phyloP scores from a whole-genome alignment of 2,797 vertebrate species.

The Odontamblyopus rebecca region DNA sequence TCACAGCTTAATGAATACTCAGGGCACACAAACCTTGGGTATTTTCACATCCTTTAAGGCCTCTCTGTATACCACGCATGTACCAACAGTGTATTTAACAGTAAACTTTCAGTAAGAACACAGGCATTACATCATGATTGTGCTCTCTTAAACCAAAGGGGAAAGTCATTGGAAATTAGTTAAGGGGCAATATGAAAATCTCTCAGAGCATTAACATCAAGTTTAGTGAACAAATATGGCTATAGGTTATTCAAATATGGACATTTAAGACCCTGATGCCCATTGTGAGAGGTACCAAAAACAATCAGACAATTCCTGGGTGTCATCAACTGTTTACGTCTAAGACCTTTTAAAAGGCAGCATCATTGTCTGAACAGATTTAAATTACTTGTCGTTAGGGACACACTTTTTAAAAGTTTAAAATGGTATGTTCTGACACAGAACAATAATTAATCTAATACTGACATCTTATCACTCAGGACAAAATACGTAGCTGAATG shows the following conservation, averaged over 20 bases:
- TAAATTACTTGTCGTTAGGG: constrained; percentile 57
- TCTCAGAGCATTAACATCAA: constrained; percentile 59
- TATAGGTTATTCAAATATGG: constrained; percentile 71
- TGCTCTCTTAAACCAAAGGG: constrained; percentile 29
- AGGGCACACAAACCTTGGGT: constrained; percentile 46
- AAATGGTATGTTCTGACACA: constrained; percentile 83
- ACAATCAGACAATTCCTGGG: constrained; percentile 25
- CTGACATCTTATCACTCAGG: constrained; percentile 64
- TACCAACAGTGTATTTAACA: constrained; percentile 53
- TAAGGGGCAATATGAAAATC: constrained; percentile 42
- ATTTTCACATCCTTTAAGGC: constrained; percentile 78
- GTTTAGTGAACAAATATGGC: constrained; percentile 62
- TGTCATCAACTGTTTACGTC: constrained; percentile 28
- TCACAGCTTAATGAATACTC: constrained; percentile 76
- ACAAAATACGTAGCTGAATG: constrained; percentile 52
- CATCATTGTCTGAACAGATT: constrained; percentile 52
- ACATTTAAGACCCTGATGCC: constrained; percentile 57
- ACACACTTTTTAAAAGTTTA: constrained; percentile 76
- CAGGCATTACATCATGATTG: constrained; percentile 30
- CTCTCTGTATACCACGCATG: constrained; percentile 54
- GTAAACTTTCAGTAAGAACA: constrained; percentile 51
- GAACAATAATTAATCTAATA: constrained; percentile 77
- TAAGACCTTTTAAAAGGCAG: constrained; percentile 44
- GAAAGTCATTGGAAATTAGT: constrained; percentile 19
- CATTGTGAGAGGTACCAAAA: constrained; percentile 52